Base-by-base conservation (phyloP, 92 coral and sea anemone genomes). In the Phymanthus crucifer region DNA sequence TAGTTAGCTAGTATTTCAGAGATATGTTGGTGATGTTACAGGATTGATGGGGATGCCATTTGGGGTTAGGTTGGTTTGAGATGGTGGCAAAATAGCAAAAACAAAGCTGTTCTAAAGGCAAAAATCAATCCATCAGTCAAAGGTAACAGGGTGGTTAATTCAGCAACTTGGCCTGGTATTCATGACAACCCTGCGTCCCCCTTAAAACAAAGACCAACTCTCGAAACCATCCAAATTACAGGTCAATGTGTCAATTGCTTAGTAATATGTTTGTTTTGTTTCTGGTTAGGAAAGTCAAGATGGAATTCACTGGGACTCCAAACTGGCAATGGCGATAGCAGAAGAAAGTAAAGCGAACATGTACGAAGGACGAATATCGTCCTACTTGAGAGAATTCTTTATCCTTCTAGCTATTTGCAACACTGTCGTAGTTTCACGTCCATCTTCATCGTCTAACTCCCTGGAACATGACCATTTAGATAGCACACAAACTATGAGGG, bases 351-450 rank as follows among this genome's bases (percentile, higher is more conserved):
- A 71, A 47, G 40, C 40, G 8, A 87, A 80, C 23, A 40, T 47
- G 50, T 76, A 77, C 57, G 58, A 66, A 27, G 79, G 80, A 33
- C 73, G 79, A 13, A 24, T 26, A 6, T 86, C 92, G 21, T 93
- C 99, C 4, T 91, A 86, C 40, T 67, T 96, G 11, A 85, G 84
- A 29, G 99, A 96, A 19, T 96, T 96, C 79, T 96, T 96, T 66
- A 85, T 94, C 47, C 80, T 93, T 56, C 80, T 96, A 40, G 93
- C 99, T 4, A 93, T 96, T 54, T 96, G 99, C 64, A 93, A 96
- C 81, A 96, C 99, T 10, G 99, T 96, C 18, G 98, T 96, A 17
- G 99, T 96, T 33, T 87, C 98, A 40, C 80, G 74, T 27, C 81
- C 74, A 35, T 67, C 67, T 27, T 72, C 68, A 34, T 46, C 74